These are phyloP conservation scores for Pampus argenteus DNA, from an alignment of 2,797 vertebrate genomes.

Conservation along the genomic window DNA sequence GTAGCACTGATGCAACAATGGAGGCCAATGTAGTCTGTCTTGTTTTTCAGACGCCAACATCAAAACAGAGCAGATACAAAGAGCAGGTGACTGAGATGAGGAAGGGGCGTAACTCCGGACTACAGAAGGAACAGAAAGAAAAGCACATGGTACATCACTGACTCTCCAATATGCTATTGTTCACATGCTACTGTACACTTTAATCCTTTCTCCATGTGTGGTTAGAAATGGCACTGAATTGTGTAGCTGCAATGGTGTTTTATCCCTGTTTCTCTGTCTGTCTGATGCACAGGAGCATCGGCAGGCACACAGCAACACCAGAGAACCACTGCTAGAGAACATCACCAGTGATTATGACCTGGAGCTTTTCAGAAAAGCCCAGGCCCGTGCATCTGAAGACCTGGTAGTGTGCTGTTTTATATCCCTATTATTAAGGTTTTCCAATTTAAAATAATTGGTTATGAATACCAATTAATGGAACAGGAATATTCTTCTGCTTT, in stretches of 20 bases:
- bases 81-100: slow-evolving; percentile 97
- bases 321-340: slow-evolving; percentile 96
- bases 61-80: slow-evolving; percentile 94
- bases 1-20: background rate
- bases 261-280: background rate
- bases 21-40: background rate
- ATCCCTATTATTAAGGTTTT: background rate
- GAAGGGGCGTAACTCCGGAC: slow-evolving; percentile 94
- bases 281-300: slow-evolving; percentile 89
- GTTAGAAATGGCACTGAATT: background rate
- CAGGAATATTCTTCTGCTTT: too few relatives aligned
- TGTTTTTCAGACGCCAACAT: slow-evolving; percentile 89
- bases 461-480: background rate
- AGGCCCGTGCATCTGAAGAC: slow-evolving; percentile 96
- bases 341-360: slow-evolving; percentile 99
- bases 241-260: background rate
- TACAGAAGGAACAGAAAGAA: slow-evolving; percentile 98
- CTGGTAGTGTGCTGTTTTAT: slow-evolving; percentile 85
- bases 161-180: background rate
- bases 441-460: background rate
- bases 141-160: slow-evolving; percentile 91
- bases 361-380: slow-evolving; percentile 97
- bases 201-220: background rate
- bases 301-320: slow-evolving; percentile 90
- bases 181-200: background rate